Conservation (phyloP, 2,888 invertebrate species). For the Acholoe squamosa region DNA sequence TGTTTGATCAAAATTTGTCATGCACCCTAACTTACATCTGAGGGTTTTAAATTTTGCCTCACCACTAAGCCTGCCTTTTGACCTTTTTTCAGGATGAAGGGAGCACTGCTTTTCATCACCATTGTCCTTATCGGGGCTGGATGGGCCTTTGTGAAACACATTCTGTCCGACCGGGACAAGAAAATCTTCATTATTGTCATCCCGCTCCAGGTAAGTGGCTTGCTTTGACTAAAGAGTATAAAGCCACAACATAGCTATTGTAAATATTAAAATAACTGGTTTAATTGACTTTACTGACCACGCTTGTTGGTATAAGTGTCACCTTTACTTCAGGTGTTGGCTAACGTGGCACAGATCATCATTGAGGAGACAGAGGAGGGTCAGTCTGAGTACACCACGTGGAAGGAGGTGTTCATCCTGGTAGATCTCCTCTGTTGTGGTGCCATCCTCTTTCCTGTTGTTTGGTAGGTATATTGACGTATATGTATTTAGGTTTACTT, state of each 20-base stretch:
- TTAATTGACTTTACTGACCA: no score
- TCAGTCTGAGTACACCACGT: constrained; percentile 93
- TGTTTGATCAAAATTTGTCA: no score
- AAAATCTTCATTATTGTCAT: constrained; percentile 98
- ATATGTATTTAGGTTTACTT: neutral
- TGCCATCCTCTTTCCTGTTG: constrained; percentile 97
- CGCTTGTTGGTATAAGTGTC: no score
- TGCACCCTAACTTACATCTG: no score
- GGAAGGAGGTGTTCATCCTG: constrained; percentile 95
- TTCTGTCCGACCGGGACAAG: constrained; percentile 97
- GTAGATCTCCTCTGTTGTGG: constrained; percentile 98
- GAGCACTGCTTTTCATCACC: constrained; percentile 93
- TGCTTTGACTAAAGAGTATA: neutral
- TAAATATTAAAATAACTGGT: no score
- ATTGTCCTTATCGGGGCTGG: constrained; percentile 98
- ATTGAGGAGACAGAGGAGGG: constrained; percentile 98
- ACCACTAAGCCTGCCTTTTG: no score
- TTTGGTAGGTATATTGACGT: constrained; percentile 89
- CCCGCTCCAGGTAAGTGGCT: constrained; percentile 91
- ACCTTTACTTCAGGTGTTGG: constrained; percentile 89
- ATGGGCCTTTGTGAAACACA: constrained; percentile 99
- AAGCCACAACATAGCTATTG: no score
- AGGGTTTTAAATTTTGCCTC: no score
- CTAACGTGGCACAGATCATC: constrained; percentile 98
- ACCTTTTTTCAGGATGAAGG: constrained; percentile 87